Conservation (phyloP, 2,797 vertebrate genomes). For the Parotocinclus haroldoi region DNA sequence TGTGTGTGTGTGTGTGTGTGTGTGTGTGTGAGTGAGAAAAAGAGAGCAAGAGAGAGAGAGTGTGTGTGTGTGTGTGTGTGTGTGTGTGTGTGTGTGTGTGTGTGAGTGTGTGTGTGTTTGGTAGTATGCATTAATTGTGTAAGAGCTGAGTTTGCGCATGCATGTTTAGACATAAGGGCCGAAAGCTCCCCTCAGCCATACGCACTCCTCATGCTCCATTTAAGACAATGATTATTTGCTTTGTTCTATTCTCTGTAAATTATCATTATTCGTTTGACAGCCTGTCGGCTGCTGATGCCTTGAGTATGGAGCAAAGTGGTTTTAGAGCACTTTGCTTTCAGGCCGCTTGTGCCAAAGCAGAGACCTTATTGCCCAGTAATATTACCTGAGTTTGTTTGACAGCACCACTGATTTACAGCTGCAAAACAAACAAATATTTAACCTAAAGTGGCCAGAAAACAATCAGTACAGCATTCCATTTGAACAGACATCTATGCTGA, state of each 20-base stretch:
- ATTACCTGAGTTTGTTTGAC: slow-evolving; percentile 39
- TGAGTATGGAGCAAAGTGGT: slow-evolving; percentile 47
- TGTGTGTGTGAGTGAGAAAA: no score
- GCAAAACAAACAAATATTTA: slow-evolving; percentile 40
- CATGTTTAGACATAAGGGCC: slow-evolving; percentile 39
- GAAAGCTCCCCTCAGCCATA: slow-evolving; percentile 47
- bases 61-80: no score
- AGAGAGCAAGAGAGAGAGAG: no score
- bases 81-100: no score
- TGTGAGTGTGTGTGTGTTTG: no score
- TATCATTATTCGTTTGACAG: slow-evolving; percentile 57
- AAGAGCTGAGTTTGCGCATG: slow-evolving; percentile 38
- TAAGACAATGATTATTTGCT: slow-evolving; percentile 61
- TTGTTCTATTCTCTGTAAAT: slow-evolving; percentile 57
- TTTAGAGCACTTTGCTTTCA: slow-evolving; percentile 47
- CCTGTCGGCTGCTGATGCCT: slow-evolving; percentile 45
- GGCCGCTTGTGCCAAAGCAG: slow-evolving; percentile 32
- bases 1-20: no score
- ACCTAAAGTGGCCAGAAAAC: slow-evolving; percentile 32
- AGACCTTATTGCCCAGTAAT: slow-evolving; percentile 32
- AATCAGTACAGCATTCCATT: slow-evolving; percentile 38
- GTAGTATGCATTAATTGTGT: not conserved
- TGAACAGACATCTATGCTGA: slow-evolving; percentile 25
- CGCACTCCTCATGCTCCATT: slow-evolving; percentile 58
- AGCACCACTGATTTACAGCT: slow-evolving; percentile 42